These are phyloP conservation scores for Semaprochilodus insignis DNA, from an alignment of 2,797 vertebrate species.

Conservation along the genomic window DNA sequence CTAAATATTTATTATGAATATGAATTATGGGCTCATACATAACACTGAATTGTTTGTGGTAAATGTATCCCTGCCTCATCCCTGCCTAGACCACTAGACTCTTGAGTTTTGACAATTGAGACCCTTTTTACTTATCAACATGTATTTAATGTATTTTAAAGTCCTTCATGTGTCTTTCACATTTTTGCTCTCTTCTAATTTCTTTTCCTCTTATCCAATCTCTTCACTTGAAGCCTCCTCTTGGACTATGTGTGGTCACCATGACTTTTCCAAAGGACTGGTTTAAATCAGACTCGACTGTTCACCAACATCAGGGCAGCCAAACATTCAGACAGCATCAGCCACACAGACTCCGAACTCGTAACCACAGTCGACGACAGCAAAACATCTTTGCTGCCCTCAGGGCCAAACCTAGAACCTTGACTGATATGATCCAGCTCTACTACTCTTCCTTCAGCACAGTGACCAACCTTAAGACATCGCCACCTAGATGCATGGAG, in stretches of 20 bases:
- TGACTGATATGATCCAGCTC: slow-evolving; percentile 69
- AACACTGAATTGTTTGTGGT: no score
- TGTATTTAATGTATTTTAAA: no score
- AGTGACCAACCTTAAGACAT: slow-evolving; percentile 39
- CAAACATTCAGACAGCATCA: slow-evolving; percentile 40
- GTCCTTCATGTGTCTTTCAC: background rate
- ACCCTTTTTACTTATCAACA: no score
- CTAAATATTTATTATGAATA: no score
- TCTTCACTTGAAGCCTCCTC: slow-evolving; percentile 68
- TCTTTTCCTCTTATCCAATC: background rate
- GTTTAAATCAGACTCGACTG: slow-evolving; percentile 59
- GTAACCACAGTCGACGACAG: slow-evolving; percentile 31
- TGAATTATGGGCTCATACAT: no score
- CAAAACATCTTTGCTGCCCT: slow-evolving; percentile 37
- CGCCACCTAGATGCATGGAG: slow-evolving; percentile 63
- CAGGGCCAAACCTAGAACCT: slow-evolving; percentile 43
- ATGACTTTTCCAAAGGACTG: slow-evolving; percentile 71
- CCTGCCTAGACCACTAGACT: no score
- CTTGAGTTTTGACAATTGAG: no score
- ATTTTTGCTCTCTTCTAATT: background rate
- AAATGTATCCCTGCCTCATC: no score
- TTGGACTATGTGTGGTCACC: slow-evolving; percentile 73
- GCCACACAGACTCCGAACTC: slow-evolving; percentile 44
- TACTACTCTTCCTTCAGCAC: slow-evolving; percentile 71
- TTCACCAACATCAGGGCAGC: slow-evolving; percentile 45